Percentiles rank a stretch among this genome's conserved stretches.
Evolutionary conservation across 2,888 invertebrate species (phyloP).

Genomic region (Tenthredo distinguenda): DNA sequence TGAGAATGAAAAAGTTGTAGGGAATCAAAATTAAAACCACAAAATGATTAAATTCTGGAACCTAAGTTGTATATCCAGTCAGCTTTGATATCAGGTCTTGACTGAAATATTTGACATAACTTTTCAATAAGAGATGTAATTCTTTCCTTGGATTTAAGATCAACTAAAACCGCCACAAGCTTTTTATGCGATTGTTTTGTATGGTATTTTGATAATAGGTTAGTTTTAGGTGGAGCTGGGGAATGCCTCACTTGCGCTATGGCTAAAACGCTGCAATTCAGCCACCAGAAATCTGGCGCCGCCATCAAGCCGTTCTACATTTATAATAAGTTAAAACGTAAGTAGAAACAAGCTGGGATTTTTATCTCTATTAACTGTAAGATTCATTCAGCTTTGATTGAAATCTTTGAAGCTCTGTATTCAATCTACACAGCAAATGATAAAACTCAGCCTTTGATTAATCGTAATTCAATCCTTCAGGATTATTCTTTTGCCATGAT

Average conservation of each 20-base stretch:
- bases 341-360: constrained; percentile 61
- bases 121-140: not conserved
- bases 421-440: not conserved
- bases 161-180: not conserved
- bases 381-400: not conserved
- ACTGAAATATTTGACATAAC: not conserved
- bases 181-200: constrained; percentile 53
- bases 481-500: not conserved
- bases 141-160: not conserved
- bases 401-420: not conserved
- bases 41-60: not conserved
- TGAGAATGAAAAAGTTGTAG: not conserved
- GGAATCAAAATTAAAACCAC: not conserved
- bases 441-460: not conserved
- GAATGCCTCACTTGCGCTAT: constrained; percentile 91
- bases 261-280: constrained; percentile 85
- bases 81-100: not conserved
- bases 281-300: constrained; percentile 77
- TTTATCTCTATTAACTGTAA: not conserved
- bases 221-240: constrained; percentile 75
- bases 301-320: constrained; percentile 90
- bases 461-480: not conserved
- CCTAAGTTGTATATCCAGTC: not conserved
- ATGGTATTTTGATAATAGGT: constrained; percentile 64
- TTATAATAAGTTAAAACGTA: constrained; percentile 87